Conservation (phyloP, 2,113 vertebrate genomes). For the Pipra filicauda region DNA sequence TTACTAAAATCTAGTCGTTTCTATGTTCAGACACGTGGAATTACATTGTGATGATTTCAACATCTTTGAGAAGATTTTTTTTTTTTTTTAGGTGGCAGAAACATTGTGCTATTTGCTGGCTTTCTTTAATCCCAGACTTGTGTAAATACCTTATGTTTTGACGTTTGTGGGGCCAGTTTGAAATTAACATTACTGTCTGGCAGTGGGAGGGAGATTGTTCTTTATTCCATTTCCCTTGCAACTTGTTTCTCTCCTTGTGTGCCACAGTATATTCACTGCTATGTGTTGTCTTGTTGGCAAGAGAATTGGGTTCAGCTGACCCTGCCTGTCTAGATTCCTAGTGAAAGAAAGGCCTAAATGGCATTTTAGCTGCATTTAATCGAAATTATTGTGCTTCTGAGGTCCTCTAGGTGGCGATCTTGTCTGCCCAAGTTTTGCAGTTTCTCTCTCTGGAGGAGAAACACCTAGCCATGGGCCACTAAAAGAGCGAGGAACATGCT, state of each 20-base stretch:
- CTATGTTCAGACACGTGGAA: not conserved
- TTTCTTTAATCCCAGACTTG: not conserved
- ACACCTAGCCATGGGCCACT: not conserved
- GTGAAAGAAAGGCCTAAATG: not conserved
- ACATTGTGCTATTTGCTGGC: not conserved
- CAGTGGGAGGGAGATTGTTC: not conserved
- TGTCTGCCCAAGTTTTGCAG: not conserved
- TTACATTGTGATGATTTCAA: not conserved
- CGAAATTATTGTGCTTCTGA: not conserved
- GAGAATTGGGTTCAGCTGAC: not conserved
- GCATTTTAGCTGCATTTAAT: not conserved
- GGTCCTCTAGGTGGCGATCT: constrained; percentile 6
- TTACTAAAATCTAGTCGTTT: not conserved
- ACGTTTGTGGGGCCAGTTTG: not conserved
- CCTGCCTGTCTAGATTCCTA: not conserved
- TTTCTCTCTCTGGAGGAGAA: not conserved
- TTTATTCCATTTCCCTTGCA: not conserved
- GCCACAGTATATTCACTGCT: not conserved
- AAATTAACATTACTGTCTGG: not conserved
- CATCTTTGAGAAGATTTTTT: not conserved
- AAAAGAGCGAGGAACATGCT: fast-evolving
- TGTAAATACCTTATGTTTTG: not conserved
- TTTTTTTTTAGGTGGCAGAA: not conserved
- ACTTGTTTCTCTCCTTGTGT: not conserved
- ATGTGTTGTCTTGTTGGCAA: not conserved